A percentile compares a stretch with the other conserved stretches of the same genome.
Evolutionary conservation across 2,888 invertebrate genomes (phyloP).

Genomic region (Drosophila nigricruria): DNA sequence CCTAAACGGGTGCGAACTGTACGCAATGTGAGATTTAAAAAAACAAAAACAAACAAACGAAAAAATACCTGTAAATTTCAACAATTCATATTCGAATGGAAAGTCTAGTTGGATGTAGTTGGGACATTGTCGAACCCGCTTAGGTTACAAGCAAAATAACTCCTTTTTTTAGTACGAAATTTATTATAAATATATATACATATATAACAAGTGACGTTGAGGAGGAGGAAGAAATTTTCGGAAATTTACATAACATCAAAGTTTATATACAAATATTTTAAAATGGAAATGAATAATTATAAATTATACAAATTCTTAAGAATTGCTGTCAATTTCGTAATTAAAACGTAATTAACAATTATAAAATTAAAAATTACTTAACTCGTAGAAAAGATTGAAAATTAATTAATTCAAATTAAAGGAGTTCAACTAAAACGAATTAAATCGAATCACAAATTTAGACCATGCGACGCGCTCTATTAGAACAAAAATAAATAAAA

Average conservation of each 20-base stretch:
- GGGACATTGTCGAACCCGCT: background rate
- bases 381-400: constrained; percentile 22
- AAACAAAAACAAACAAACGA: background rate
- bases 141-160: constrained; percentile 1
- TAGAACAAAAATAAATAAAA: constrained; percentile 4
- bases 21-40: constrained; percentile 2
- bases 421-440: constrained; percentile 7
- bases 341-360: constrained; percentile 57
- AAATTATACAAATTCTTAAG: constrained; percentile 47
- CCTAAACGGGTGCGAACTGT: constrained; percentile 11
- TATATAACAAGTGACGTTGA: background rate
- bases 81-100: constrained; percentile 1
- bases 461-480: constrained; percentile 18
- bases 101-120: constrained; percentile 2
- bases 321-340: constrained; percentile 68
- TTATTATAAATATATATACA: constrained; percentile 33
- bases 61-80: background rate
- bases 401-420: constrained; percentile 6
- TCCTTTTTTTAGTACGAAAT: constrained; percentile 11
- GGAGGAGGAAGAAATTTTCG: constrained; percentile 40
- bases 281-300: constrained; percentile 17
- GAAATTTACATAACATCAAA: constrained; percentile 55
- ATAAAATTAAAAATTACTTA: constrained; percentile 36
- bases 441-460: constrained; percentile 48
- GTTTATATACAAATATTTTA: constrained; percentile 51